Evolutionary conservation across 2,888 invertebrate species (phyloP).

Genomic region (Meliscaeva auricollis): DNA sequence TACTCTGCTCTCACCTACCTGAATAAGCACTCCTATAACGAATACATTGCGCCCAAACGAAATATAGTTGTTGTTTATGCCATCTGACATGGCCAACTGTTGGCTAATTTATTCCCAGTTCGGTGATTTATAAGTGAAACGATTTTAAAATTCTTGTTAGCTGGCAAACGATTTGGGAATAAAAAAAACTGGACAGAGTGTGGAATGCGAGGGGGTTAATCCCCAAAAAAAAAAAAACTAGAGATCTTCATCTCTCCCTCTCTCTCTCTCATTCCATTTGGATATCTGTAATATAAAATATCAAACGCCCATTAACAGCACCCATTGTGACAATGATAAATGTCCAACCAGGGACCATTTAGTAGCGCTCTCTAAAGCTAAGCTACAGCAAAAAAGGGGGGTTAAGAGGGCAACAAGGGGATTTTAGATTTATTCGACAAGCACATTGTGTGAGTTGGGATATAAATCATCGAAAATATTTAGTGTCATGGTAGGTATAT

Average conservation of each 20-base stretch:
- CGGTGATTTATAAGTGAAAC: conserved; percentile 71
- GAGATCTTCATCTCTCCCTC: conserved; percentile 68
- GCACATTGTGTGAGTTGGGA: conserved; percentile 73
- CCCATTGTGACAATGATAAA: conserved; percentile 72
- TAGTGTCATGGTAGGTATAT: conserved; percentile 69
- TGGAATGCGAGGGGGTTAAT: conserved; percentile 20
- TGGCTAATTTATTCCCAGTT: conserved; percentile 72
- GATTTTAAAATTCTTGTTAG: conserved; percentile 64
- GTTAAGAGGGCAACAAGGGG: conserved; percentile 29
- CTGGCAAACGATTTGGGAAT: conserved; percentile 32
- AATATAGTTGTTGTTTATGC: conserved; percentile 73
- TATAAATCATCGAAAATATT: conserved; percentile 76
- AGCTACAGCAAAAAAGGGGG: conserved; percentile 4
- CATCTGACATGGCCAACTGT: conserved; percentile 75
- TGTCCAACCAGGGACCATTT: conserved; percentile 71
- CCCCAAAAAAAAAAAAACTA: conserved; percentile 36
- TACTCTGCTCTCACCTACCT: conserved; percentile 31
- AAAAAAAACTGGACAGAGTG: too few species aligned
- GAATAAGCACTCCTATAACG: too few species aligned
- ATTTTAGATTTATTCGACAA: conserved; percentile 75
- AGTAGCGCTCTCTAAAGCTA: conserved; percentile 39
- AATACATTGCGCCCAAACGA: conserved; percentile 28
- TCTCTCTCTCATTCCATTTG: conserved; percentile 38
- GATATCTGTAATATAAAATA: not conserved
- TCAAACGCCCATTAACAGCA: conserved; percentile 74